Conservation (phyloP, 2,888 invertebrate species). For the Drosophila atripex region DNA sequence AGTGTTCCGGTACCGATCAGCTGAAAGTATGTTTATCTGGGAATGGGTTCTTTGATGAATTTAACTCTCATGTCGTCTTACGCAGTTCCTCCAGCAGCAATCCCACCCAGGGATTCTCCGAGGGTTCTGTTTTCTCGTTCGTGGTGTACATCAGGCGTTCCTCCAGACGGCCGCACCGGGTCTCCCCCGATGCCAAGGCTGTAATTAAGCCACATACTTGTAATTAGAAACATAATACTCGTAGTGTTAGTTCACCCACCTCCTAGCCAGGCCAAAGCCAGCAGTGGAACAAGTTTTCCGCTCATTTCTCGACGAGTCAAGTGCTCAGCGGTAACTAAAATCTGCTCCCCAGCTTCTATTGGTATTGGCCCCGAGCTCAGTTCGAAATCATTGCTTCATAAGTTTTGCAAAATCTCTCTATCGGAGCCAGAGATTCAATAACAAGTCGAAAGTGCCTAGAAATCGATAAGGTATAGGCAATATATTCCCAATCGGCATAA, state of each 20-base stretch:
- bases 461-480: constrained; percentile 13
- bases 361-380: background rate
- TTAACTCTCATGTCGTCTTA: background rate
- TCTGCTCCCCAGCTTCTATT: background rate
- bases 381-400: background rate
- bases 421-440: background rate
- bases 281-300: constrained; percentile 45
- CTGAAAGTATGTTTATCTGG: constrained; percentile 9
- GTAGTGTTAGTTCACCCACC: constrained; percentile 33
- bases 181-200: constrained; percentile 7
- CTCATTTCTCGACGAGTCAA: constrained; percentile 8
- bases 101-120: constrained; percentile 63
- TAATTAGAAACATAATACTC: background rate
- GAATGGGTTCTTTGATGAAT: background rate
- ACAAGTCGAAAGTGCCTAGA: background rate
- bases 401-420: constrained; percentile 1
- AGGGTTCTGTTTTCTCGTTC: constrained; percentile 37
- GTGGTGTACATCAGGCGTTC: constrained; percentile 49
- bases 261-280: constrained; percentile 25
- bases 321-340: constrained; percentile 14
- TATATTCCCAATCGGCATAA: constrained; percentile 16
- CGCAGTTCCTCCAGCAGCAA: constrained; percentile 33
- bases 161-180: constrained; percentile 49
- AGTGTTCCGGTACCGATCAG: constrained; percentile 1
- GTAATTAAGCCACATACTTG: background rate